Conservation (phyloP, 2,113 vertebrate species). For the Todiramphus saurophagus region DNA sequence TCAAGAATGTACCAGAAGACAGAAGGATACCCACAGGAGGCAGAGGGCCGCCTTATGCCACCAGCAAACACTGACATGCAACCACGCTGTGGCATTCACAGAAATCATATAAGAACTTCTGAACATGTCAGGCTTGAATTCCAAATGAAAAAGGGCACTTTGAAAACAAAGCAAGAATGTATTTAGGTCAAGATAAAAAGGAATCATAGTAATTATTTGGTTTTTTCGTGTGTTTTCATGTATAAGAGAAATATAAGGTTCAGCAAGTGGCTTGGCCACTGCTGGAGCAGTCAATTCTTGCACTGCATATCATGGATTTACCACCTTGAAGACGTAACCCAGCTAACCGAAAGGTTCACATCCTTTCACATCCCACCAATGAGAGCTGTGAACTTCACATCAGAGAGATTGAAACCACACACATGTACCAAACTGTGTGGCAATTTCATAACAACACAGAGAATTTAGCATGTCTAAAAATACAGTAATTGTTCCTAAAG, state of each 20-base stretch:
- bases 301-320: background rate
- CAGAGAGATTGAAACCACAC: background rate
- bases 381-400: background rate
- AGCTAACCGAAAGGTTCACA: background rate
- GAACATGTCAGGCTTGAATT: background rate
- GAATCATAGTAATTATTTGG: background rate
- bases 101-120: background rate
- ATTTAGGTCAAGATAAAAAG: background rate
- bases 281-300: background rate
- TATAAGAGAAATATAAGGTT: background rate
- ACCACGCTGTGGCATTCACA: accelerated
- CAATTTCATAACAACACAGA: background rate
- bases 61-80: accelerated
- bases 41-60: background rate
- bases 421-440: background rate
- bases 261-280: background rate
- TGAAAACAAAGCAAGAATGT: background rate
- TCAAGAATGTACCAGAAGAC: background rate
- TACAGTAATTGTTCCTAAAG: background rate
- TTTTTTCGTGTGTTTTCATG: background rate
- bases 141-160: background rate
- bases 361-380: background rate
- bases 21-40: background rate
- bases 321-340: background rate
- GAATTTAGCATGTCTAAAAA: background rate